Conservation (phyloP, 2,888 invertebrate species). For the Papilio elwesi region DNA sequence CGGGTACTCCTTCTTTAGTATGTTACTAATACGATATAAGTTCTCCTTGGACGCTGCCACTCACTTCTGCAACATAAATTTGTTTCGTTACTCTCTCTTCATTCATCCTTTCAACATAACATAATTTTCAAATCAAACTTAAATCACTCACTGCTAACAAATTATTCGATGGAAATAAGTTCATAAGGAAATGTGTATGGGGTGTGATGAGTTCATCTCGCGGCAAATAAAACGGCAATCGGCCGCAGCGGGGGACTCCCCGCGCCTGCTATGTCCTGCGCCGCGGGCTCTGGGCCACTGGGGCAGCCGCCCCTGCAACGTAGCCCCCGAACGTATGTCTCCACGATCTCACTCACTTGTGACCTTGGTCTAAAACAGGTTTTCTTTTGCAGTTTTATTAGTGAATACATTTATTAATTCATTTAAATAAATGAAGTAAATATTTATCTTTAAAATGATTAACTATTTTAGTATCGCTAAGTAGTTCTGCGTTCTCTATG, state of each 20-base stretch:
- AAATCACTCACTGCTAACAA: background rate
- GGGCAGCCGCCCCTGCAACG: slow-evolving; percentile 39
- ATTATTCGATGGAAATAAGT: background rate
- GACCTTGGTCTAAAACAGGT: background rate
- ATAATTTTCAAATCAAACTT: too few relatives aligned
- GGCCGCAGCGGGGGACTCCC: slow-evolving; percentile 33
- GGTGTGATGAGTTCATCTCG: background rate
- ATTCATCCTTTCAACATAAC: too few relatives aligned
- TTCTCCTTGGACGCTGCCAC: too few relatives aligned
- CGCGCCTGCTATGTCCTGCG: slow-evolving; percentile 47
- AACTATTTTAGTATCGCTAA: too few relatives aligned
- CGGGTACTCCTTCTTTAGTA: too few relatives aligned
- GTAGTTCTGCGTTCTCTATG: background rate
- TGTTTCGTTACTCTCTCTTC: too few relatives aligned
- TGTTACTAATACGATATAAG: too few relatives aligned
- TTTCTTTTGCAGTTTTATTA: background rate
- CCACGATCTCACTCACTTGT: background rate
- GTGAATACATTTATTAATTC: background rate
- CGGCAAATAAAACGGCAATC: slow-evolving; percentile 23
- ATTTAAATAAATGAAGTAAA: background rate
- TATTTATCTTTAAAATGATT: too few relatives aligned
- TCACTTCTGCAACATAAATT: too few relatives aligned
- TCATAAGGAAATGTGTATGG: background rate
- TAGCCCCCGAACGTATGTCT: slow-evolving; percentile 34
- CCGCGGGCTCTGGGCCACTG: slow-evolving; percentile 44